Base-by-base conservation (phyloP, 2,797 vertebrate genomes). In the Falco cherrug region DNA sequence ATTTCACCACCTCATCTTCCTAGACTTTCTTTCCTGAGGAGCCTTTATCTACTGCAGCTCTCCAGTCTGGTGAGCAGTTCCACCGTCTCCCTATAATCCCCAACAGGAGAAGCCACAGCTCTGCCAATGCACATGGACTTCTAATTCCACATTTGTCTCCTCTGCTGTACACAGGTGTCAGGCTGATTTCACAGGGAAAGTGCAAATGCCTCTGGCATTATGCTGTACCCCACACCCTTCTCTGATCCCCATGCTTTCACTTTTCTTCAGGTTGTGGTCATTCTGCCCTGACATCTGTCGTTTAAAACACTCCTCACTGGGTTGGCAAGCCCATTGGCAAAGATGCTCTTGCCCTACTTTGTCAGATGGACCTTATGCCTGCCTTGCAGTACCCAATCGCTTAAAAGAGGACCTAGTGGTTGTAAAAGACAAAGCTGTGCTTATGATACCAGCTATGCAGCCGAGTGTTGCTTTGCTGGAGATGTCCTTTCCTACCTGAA, bases 81-180 rank as follows among this genome's bases (percentile, higher is more conserved):
- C 50, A 83, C 45, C 14, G 45, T 9, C 33, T 39, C 50, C 54
- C n/a, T 59, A 14, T 35, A 64, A 86, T 13, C 20, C 24, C 33
- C 16, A 79, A 33, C 41, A 78, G 41, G 33, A 33, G 51, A 78
- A 35, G 33, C 20, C 51, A 69, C 6, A 82, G 45, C 24, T 57
- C 54, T 64, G 37, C 50, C 1, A 0, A 20, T 1, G 1, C n/a
- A 53, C 26, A 11, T 3, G 22, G n/a, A 68, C 54, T 77, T 63
- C 56, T 37, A 45, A 59, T n/a, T 47, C 59, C 48, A 8, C 48
- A 14, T 60, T 69, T 70, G 31, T 31, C 24, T 71, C 13, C 64
- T 35, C 60, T 91, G 60, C 33, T 12, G 5, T 26, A 65, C 9
- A 43, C 5, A n/a, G 26, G 48, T 20, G 21, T 35, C 35, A 56